These are phyloP conservation scores for Rhodeus uyekii DNA, from an alignment of 2,797 vertebrate species.

Conservation along the genomic window DNA sequence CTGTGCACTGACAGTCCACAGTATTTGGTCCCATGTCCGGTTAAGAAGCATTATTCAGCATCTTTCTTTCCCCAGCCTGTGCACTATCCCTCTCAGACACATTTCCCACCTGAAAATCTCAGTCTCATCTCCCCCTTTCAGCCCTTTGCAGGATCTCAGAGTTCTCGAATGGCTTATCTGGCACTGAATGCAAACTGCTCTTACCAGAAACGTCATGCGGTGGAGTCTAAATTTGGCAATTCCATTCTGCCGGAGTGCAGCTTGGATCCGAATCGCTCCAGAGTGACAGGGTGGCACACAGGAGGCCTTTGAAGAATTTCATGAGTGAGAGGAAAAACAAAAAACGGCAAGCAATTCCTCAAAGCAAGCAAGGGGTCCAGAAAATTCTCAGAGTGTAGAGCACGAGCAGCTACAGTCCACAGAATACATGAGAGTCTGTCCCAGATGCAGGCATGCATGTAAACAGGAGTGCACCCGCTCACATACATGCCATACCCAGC, in stretches of 20 bases:
- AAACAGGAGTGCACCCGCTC: constrained; percentile 62
- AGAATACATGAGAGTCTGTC: constrained; percentile 48
- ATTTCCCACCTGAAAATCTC: constrained; percentile 64
- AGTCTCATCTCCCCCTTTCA: constrained; percentile 53
- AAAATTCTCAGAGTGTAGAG: constrained; percentile 42
- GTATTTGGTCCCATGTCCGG: constrained; percentile 58
- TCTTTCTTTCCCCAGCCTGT: constrained; percentile 38
- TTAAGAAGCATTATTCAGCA: constrained; percentile 61
- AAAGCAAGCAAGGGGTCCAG: constrained; percentile 26
- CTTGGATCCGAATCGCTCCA: constrained; percentile 78
- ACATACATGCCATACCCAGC: constrained; percentile 61
- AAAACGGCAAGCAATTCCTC: constrained; percentile 45
- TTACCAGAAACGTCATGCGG: constrained; percentile 85
- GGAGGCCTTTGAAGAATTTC: constrained; percentile 58
- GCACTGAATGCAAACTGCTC: constrained; percentile 69
- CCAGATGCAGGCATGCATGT: constrained; percentile 59
- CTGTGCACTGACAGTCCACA: constrained; percentile 38
- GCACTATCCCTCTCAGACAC: constrained; percentile 49
- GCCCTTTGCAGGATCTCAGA: constrained; percentile 58
- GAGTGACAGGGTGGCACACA: constrained; percentile 68
- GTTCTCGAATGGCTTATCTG: constrained; percentile 70
- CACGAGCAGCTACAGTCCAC: constrained; percentile 35
- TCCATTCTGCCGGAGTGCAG: constrained; percentile 78
- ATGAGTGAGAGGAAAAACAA: constrained; percentile 39
- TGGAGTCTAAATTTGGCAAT: constrained; percentile 81